These are phyloP conservation scores for Rhineura floridana DNA, from an alignment of 2,113 vertebrate species.

Conservation along the genomic window DNA sequence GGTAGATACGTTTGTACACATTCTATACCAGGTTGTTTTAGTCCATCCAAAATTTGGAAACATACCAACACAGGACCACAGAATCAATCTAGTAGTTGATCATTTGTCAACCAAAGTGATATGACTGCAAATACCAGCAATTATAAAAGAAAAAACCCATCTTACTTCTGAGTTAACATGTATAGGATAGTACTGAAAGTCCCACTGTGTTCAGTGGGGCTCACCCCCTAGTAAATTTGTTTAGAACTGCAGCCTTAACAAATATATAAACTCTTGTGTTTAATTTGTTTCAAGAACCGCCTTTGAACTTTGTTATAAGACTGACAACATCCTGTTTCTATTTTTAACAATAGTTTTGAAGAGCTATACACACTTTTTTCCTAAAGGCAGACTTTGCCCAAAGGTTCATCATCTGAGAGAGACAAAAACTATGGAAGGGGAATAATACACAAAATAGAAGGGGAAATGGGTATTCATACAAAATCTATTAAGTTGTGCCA, in stretches of 20 bases:
- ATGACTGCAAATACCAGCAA: neutral
- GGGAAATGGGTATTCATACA: neutral
- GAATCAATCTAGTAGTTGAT: neutral
- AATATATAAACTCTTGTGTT: neutral
- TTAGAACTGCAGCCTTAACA: neutral
- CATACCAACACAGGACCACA: neutral
- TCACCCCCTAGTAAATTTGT: neutral
- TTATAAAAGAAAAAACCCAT: neutral
- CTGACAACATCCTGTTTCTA: neutral
- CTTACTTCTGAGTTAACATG: neutral
- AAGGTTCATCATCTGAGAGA: neutral
- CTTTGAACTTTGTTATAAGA: neutral
- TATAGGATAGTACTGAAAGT: neutral
- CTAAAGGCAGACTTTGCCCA: neutral
- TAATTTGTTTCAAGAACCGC: neutral
- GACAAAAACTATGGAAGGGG: no score
- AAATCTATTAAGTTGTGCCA: neutral
- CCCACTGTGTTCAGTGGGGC: neutral
- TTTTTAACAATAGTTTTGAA: neutral
- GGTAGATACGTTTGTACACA: neutral
- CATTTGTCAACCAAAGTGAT: neutral
- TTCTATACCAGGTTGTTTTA: neutral
- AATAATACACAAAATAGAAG: neutral
- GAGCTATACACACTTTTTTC: neutral
- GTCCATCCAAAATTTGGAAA: neutral